Evolutionary conservation across 2,113 vertebrate species (phyloP).

Genomic region (Columba livia): DNA sequence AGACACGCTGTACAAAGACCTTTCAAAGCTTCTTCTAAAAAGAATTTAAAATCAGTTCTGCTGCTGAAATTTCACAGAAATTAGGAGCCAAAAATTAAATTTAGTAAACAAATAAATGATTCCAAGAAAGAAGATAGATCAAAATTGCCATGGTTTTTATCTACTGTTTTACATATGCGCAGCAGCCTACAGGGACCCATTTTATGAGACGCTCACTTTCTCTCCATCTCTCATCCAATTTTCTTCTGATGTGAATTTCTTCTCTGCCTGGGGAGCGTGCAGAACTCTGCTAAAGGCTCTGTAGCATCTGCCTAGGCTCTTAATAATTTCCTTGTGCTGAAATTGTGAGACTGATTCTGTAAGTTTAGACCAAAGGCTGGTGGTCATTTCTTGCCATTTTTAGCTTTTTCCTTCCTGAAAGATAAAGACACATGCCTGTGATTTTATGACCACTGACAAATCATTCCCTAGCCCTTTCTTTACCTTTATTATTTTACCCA

Average conservation of each 20-base stretch:
- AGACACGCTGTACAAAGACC: neutral
- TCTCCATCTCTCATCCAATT: neutral
- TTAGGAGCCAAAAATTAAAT: neutral
- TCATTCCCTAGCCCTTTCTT: neutral
- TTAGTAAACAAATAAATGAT: constrained; percentile 7
- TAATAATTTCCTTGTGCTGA: neutral
- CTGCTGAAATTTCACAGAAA: neutral
- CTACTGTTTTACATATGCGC: neutral
- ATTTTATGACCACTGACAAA: constrained; percentile 5
- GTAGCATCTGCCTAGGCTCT: neutral
- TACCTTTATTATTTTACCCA: neutral
- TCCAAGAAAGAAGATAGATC: neutral
- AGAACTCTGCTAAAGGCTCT: neutral
- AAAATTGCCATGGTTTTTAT: neutral
- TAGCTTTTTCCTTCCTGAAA: neutral
- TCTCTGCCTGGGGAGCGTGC: neutral
- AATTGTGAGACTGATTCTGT: neutral
- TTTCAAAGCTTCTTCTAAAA: neutral
- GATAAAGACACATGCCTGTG: neutral
- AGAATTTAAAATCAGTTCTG: neutral
- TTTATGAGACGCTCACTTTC: neutral
- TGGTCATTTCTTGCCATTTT: neutral
- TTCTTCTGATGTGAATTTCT: constrained; percentile 4
- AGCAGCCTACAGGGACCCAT: neutral
- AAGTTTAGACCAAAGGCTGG: neutral